phyloP scores from a whole-genome alignment of 2,797 vertebrate genomes.

The Iguana delicatissima region DNA sequence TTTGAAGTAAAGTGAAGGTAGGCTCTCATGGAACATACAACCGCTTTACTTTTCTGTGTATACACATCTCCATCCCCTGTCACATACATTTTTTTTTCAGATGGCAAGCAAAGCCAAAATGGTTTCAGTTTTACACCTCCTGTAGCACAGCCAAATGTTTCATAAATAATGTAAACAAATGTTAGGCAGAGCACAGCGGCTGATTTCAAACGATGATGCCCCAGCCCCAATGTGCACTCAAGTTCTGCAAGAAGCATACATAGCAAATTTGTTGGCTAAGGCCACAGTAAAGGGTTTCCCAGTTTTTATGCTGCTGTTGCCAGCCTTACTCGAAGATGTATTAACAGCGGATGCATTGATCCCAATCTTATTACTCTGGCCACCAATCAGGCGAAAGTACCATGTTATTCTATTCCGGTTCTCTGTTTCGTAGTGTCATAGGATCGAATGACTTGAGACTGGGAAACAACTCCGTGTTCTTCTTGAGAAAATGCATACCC shows the following conservation, averaged over 20 bases:
- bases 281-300: conserved; percentile 82
- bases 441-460: conserved; percentile 95
- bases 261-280: conserved; percentile 81
- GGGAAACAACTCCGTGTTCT: conserved; percentile 96
- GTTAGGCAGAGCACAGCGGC: conserved; percentile 75
- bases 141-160: conserved; percentile 76
- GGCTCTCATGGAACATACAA: conserved; percentile 65
- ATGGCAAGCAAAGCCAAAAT: conserved; percentile 60
- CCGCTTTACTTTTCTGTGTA: conserved; percentile 58
- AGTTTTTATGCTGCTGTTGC: conserved; percentile 70
- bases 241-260: conserved; percentile 64
- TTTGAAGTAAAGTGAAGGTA: conserved; percentile 56
- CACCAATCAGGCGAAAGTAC: conserved; percentile 41
- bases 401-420: conserved; percentile 85
- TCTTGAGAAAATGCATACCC: conserved; percentile 99
- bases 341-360: conserved; percentile 71
- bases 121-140: conserved; percentile 79
- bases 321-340: conserved; percentile 65
- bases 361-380: conserved; percentile 61
- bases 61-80: not conserved
- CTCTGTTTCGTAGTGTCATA: conserved; percentile 96
- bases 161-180: conserved; percentile 74
- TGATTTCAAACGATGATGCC: conserved; percentile 56
- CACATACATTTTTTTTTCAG: conserved; percentile 57
- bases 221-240: conserved; percentile 38